These are phyloP conservation scores for Venusia cambrica DNA, from an alignment of 2,888 invertebrate species.

Conservation along the genomic window DNA sequence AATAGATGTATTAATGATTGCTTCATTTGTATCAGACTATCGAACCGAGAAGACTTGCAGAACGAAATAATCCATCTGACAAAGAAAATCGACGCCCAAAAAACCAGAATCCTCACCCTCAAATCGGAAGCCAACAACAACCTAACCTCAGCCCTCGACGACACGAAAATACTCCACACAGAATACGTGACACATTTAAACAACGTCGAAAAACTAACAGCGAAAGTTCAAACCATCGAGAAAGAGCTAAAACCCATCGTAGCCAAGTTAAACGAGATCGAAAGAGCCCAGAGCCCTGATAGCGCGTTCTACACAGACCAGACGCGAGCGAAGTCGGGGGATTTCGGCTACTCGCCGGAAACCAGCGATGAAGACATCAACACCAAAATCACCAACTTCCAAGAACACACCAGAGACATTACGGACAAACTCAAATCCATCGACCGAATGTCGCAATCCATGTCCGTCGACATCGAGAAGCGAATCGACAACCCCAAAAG, in stretches of 20 bases:
- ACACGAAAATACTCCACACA: conserved; percentile 86
- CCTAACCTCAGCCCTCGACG: conserved; percentile 84
- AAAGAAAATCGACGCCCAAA: conserved; percentile 84
- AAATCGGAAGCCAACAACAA: conserved; percentile 85
- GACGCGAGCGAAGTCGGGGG: conserved; percentile 71
- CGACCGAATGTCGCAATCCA: conserved; percentile 77
- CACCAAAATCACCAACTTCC: conserved; percentile 54
- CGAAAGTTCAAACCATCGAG: conserved; percentile 84
- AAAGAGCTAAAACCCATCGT: conserved; percentile 81
- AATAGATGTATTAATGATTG: not conserved
- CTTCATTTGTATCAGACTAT: conserved; percentile 73
- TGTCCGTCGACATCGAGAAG: conserved; percentile 74
- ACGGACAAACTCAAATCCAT: conserved; percentile 75
- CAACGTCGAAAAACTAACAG: conserved; percentile 84
- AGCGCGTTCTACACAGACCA: conserved; percentile 80
- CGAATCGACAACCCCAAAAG: conserved; percentile 67
- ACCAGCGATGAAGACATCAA: conserved; percentile 73
- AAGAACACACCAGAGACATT: conserved; percentile 64
- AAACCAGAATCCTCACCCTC: conserved; percentile 82
- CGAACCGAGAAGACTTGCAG: conserved; percentile 92
- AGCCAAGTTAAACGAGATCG: conserved; percentile 62
- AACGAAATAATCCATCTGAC: conserved; percentile 85
- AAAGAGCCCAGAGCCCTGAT: conserved; percentile 70
- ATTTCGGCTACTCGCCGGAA: conserved; percentile 73
- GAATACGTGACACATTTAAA: conserved; percentile 74